Conservation (phyloP, 2,888 invertebrate genomes). For the Macrophya annulata region DNA sequence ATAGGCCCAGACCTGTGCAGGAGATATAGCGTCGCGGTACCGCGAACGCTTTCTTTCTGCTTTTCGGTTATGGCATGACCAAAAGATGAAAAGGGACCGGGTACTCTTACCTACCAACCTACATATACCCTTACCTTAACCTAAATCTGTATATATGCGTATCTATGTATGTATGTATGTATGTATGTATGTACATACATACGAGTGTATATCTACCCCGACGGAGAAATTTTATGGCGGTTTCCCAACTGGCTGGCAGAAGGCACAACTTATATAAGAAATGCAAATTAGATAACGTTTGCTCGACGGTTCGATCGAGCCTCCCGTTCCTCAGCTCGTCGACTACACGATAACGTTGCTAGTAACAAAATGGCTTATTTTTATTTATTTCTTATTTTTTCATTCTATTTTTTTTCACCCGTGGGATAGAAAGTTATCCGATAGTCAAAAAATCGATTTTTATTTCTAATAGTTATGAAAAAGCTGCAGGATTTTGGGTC, state of each 20-base stretch:
- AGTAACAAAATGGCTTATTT: constrained; percentile 5
- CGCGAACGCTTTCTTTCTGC: constrained; percentile 39
- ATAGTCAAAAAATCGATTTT: background rate
- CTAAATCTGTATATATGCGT: background rate
- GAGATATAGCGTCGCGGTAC: background rate
- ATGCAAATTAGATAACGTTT: constrained; percentile 49
- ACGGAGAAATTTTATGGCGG: constrained; percentile 30
- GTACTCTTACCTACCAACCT: constrained; percentile 29
- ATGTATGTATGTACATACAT: background rate
- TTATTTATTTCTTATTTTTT: background rate
- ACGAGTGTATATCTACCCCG: background rate
- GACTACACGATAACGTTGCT: background rate
- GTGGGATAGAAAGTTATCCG: background rate
- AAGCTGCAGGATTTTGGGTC: background rate
- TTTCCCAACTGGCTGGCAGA: constrained; percentile 48
- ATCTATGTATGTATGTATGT: background rate
- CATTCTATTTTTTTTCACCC: background rate
- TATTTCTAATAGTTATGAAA: background rate
- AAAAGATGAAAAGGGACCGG: constrained; percentile 42
- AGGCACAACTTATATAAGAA: constrained; percentile 41
- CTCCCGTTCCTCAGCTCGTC: background rate
- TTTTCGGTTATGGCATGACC: constrained; percentile 19
- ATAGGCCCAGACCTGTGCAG: constrained; percentile 45
- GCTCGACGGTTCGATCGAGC: constrained; percentile 39
- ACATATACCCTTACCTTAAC: constrained; percentile 11